These are phyloP conservation scores for Macropis europaea DNA, from an alignment of 2,888 invertebrate genomes.

Conservation along the genomic window DNA sequence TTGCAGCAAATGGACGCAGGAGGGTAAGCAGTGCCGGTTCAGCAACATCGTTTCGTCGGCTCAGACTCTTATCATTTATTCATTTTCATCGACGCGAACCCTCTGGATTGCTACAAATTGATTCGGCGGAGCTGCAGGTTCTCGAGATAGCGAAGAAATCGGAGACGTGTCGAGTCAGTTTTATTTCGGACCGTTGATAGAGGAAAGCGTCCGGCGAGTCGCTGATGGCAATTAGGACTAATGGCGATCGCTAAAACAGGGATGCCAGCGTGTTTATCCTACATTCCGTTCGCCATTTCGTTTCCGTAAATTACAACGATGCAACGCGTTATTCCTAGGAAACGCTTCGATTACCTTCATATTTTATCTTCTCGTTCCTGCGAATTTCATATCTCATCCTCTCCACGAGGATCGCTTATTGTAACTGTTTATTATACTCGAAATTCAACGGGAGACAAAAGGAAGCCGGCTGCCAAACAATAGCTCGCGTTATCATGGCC, in stretches of 20 bases:
- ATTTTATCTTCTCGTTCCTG: constrained; percentile 1
- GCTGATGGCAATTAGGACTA: not conserved
- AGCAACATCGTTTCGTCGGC: constrained; percentile 19
- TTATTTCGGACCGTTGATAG: not conserved
- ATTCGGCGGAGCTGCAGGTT: not conserved
- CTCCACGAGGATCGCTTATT: constrained; percentile 17
- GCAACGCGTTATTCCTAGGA: not conserved
- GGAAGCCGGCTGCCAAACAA: constrained; percentile 23
- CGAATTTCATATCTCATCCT: not conserved
- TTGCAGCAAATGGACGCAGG: constrained; percentile 44
- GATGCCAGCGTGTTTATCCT: not conserved
- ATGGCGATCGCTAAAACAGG: not conserved
- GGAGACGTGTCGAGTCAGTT: not conserved
- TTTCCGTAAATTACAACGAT: not conserved
- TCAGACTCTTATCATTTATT: constrained; percentile 39
- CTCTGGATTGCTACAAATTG: constrained; percentile 18
- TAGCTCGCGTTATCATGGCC: constrained; percentile 11
- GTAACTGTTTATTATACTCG: constrained; percentile 29
- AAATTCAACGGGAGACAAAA: constrained; percentile 19
- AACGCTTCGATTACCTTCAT: not conserved
- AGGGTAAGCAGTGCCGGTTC: constrained; percentile 10
- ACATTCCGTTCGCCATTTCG: not conserved
- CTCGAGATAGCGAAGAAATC: not conserved
- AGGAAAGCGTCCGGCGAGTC: not conserved
- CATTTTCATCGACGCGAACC: constrained; percentile 33